Base-by-base conservation (phyloP, 2,888 invertebrate genomes). In the Heliconius charithonia region DNA sequence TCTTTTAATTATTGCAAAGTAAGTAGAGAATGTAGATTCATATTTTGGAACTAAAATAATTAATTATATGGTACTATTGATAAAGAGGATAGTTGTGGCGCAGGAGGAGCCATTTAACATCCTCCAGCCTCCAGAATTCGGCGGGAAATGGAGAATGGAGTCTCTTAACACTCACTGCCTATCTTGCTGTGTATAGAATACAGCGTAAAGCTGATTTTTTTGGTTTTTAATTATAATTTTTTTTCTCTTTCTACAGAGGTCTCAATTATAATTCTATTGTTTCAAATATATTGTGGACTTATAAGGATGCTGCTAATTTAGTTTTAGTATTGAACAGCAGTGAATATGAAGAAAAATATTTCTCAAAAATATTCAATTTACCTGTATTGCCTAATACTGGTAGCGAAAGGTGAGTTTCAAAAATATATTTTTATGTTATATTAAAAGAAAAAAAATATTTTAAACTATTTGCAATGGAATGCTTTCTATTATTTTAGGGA, bases 291-390 rank as follows among this genome's bases (percentile, higher is more conserved):
- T 92, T 99, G 45, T 97, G 97, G 94, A 96, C 97, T 0, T 97
- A 98, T 88, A 97, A 97, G 87, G 98, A 99, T 91, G 97, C 98
- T n/a, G 97, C 97, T 0, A 98, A 98, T 90, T 95, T 99, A 83
- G 97, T 99, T 22, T 93, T 99, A 79, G 97, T 99, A 0, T 91
- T 99, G 67, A 99, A 99, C 85, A 96, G 97, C 76, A 96, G 96
- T 77, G 96, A 97, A 81, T 94, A 96, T 87, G 99, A 99, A 92
- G 98, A 99, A 91, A 97, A 97, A 85, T 97, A 97, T 91, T 97
- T 97, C 86, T 96, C 96, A 77, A 96, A 97, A 63, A 96, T 96
- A 87, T 93, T 99, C 79, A 96, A 96, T 76, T 90, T 93, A 12
- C 88, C 90, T 83, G 86, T 91, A 59, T 85, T 93, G 81, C 95